Base-by-base conservation (phyloP, 2,797 vertebrate genomes). In the Acestrorhynchus altus region DNA sequence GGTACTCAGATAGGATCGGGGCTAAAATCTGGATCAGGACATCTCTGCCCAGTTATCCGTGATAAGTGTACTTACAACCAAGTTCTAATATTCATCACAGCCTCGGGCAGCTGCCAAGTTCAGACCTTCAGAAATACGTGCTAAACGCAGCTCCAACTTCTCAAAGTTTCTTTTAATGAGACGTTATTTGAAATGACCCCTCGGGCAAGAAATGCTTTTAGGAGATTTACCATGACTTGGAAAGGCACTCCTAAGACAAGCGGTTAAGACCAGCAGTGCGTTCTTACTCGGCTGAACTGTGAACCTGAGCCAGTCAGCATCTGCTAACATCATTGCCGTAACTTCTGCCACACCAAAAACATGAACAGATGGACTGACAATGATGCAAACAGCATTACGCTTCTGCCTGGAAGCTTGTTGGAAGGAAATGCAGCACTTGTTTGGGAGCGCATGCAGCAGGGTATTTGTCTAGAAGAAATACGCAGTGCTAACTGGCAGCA, bases 261-360 rank as follows among this genome's bases (percentile, higher is more conserved):
- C 46, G 56, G 57, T 24, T 60, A 47, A 47, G 12, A 13, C 31
- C 18, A 40, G 59, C 42, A 22, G 11, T 10, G 39, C 65, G n/a
- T 16, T 22, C 0, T 39, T 60, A 68, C 28, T 52, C 59, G 68
- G n/a, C 26, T 60, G 11, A 28, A 35, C 9, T 35, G 56, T 69
- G 64, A 61, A 74, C 56, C 22, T 74, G 71, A 74, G 71, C 60
- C 64, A 56, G 22, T 46, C n/a, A 60, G 70, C 66, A 52, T 68
- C 54, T 69, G 59, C 42, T n/a, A 72, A 44, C 52, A 60, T 60
- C 70, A 60, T 57, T 74, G 74, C 66, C 63, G 35, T 68, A 42
- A 44, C 54, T 79, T 72, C 61, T 67, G n/a, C 61, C 52, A 74
- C 31, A 68, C 35, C 47, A 35, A 49, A n/a, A 61, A 61, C 57